Percentiles rank a stretch among this genome's conserved stretches.
phyloP scores from a whole-genome alignment of 2,888 invertebrate genomes.

The Drosophila hamatofila region DNA sequence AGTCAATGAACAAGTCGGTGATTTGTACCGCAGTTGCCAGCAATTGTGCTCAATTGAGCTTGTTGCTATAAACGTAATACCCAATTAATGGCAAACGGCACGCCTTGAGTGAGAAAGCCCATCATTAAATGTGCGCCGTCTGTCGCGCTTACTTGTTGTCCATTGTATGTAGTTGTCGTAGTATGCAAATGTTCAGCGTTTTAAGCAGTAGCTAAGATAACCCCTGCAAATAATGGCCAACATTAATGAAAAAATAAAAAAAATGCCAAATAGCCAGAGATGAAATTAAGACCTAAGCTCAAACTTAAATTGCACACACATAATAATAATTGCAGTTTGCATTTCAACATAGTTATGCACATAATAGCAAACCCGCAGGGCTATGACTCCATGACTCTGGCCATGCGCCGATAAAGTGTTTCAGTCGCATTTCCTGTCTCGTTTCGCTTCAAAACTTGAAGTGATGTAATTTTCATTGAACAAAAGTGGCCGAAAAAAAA shows the following conservation, averaged over 20 bases:
- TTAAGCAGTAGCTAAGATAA: background rate
- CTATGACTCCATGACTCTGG: background rate
- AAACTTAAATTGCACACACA: conserved; percentile 42
- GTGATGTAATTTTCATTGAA: conserved; percentile 71
- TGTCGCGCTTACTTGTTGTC: conserved; percentile 18
- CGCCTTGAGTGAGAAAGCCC: conserved; percentile 49
- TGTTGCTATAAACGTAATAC: conserved; percentile 56
- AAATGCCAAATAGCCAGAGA: conserved; percentile 3
- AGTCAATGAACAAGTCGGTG: conserved; percentile 55
- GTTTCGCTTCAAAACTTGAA: conserved; percentile 49
- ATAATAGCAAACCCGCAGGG: conserved; percentile 25
- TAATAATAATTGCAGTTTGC: conserved; percentile 66
- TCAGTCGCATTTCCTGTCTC: conserved; percentile 64
- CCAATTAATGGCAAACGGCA: conserved; percentile 61
- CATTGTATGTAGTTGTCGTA: background rate
- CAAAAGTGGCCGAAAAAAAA: conserved; percentile 61
- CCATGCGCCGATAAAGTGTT: conserved; percentile 34
- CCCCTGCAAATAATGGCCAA: background rate
- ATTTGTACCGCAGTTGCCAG: conserved; percentile 45
- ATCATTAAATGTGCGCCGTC: conserved; percentile 61
- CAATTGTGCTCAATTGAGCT: conserved; percentile 52
- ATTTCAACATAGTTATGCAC: conserved; percentile 60
- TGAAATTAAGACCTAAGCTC: conserved; percentile 19
- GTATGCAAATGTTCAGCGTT: conserved; percentile 37
- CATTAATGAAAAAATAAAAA: background rate